phyloP scores from a whole-genome alignment of 2,888 invertebrate genomes.

The Linnaemya tessellans region DNA sequence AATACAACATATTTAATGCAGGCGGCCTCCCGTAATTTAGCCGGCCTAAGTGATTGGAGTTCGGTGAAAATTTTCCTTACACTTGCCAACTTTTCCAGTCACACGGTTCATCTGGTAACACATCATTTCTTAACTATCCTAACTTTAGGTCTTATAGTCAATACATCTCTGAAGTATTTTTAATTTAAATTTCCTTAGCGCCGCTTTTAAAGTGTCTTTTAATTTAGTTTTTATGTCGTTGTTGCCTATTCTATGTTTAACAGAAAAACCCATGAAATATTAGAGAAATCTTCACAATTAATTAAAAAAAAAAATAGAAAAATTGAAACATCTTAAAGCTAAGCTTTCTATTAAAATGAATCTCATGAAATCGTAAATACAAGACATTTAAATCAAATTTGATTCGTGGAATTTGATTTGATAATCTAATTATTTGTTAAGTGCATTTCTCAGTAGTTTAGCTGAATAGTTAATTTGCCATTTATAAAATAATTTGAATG shows the following conservation, averaged over 20 bases:
- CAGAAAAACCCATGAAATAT: not conserved
- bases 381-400: constrained; percentile 6
- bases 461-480: not conserved
- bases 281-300: not conserved
- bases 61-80: constrained; percentile 81
- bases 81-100: constrained; percentile 74
- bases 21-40: constrained; percentile 85
- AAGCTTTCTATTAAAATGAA: constrained; percentile 55
- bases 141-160: constrained; percentile 66
- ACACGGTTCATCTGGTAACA: constrained; percentile 57
- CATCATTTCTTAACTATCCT: constrained; percentile 65
- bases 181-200: constrained; percentile 35
- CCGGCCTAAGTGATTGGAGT: constrained; percentile 84
- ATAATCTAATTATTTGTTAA: not conserved
- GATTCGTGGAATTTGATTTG: not conserved
- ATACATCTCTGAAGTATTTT: constrained; percentile 49
- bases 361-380: not conserved
- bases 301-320: constrained; percentile 8
- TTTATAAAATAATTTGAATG: constrained; percentile 21
- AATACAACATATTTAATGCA: constrained; percentile 85
- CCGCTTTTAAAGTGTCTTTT: constrained; percentile 35
- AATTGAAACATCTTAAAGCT: constrained; percentile 37
- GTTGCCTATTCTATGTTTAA: constrained; percentile 55
- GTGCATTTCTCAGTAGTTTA: not conserved
- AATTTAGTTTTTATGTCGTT: constrained; percentile 17